Percentiles rank a stretch among this genome's conserved stretches.
phyloP scores from a whole-genome alignment of 2,888 invertebrate species.

The Pherbina coryleti region DNA sequence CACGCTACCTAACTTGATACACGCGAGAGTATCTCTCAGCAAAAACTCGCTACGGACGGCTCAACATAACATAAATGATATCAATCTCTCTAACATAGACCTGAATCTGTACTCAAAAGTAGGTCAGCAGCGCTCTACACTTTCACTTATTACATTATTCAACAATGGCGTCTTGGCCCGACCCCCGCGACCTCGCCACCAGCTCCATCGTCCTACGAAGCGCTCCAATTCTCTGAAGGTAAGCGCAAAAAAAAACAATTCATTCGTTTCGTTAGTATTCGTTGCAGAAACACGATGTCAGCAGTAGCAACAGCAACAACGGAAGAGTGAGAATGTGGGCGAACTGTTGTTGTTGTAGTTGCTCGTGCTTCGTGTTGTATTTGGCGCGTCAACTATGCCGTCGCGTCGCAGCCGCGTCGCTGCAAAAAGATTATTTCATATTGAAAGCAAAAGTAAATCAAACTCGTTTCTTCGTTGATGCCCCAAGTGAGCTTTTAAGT shows the following conservation, averaged over 20 bases:
- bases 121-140: constrained; percentile 81
- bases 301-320: neutral
- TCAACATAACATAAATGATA: constrained; percentile 59
- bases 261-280: constrained; percentile 46
- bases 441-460: constrained; percentile 69
- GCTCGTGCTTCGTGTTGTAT: neutral
- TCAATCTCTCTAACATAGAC: constrained; percentile 83
- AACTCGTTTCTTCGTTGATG: neutral
- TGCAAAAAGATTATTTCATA: constrained; percentile 63
- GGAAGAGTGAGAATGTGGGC: neutral
- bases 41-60: neutral
- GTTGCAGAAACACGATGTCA: constrained; percentile 43
- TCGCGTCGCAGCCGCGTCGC: constrained; percentile 38
- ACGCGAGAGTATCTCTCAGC: neutral
- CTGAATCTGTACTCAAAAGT: constrained; percentile 87
- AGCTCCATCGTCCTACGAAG: constrained; percentile 61
- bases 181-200: constrained; percentile 60
- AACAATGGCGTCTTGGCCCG: constrained; percentile 51
- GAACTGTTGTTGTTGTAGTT: constrained; percentile 15
- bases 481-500: constrained; percentile 13
- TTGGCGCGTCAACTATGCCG: constrained; percentile 31
- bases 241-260: constrained; percentile 19
- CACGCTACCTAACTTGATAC: neutral
- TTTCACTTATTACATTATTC: constrained; percentile 88
- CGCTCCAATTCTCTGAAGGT: constrained; percentile 37